Base-by-base conservation (phyloP, 2,113 vertebrate genomes). In the Zingel zingel region DNA sequence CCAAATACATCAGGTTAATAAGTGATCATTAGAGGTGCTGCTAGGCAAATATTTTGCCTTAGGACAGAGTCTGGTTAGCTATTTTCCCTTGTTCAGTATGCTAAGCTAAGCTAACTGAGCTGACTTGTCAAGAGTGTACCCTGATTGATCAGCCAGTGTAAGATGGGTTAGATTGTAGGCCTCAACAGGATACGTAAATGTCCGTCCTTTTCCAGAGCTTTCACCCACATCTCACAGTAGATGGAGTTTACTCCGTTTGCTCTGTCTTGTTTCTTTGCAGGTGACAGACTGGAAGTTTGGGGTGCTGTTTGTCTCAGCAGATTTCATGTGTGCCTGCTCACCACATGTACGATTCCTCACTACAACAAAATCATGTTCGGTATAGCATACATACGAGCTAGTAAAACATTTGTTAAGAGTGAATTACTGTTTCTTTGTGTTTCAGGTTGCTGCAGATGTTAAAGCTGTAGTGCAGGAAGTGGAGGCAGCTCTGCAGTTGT, bases 261-360 rank as follows among this genome's bases (percentile, higher is more conserved):
- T 39, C 25, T 43, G 59, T 54, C 1, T 25, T 8, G 4, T 36
- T 3, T 43, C 25, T 50, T 25, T 73, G 45, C 76, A 95, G 95
- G 77, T 14, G 53, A 71, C 75, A 13, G 82, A 82, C 51, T 96
- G 95, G 95, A 94, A 93, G 74, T 65, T 95, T 21, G 80, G 94
- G 68, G 77, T 96, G 63, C 36, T 96, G 57, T 93, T 95, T 47
- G 85, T 94, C 16, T 74, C 88, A 0, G 82, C 82, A 75, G 91
- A 94, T 74, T 87, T 89, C 50, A 13, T 85, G 19, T 93, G 92
- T 65, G 30, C 81, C 74, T 95, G 93, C 59, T 83, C 94, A 33
- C 82, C 84, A 50, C 82, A 93, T 81, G 95, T 96, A 82, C 85
- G 88, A 63, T 47, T 36, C 2, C 1, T 59, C n/a, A 0, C 27